Base-by-base conservation (phyloP, 1,140 invertebrate genomes). In the Magallana angulata region DNA sequence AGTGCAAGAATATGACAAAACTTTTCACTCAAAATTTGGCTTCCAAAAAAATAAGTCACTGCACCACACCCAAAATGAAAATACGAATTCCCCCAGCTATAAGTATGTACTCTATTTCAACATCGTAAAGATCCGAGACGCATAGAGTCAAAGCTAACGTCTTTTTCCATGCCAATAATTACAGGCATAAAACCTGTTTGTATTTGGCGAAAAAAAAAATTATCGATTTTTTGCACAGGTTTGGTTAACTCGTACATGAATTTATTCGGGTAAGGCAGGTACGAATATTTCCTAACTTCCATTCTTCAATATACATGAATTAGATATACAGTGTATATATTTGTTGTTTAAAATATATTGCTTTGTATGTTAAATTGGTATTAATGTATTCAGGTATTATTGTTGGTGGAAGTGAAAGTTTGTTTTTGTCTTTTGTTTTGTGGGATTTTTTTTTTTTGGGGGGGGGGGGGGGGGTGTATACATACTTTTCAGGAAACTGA, bases 161-260 rank as follows among this genome's bases (percentile, higher is more conserved):
- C 36, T 30, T 30, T 71, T n/a, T 71, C 60, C 12, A 76, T 30
- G 36, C 30, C 68, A 2, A 68, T 30, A 2, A 68, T 0, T 2
- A 7, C 1, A 16, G 60, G 16, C 8, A 18, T 7, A 76, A 76
- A 76, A 76, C 68, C 68, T 30, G 68, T 76, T 76, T 76, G 36
- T 76, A 76, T 76, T 76, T 76, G 68, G 68, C 68, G 68, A 76
- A 71, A 71, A 48, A 24, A 71, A 24, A 30, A 30, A 24, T 30
- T 76, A 76, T 76, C 36, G 68, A 76, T 76, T 76, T 76, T 18
- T 8, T 76, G n/a, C 9, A 2, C 3, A 48, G 2, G 8, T 18
- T 71, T 71, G 0, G 68, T 76, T 76, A 76, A 76, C 68, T 30
- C 68, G 1, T 76, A 30, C 24, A 24, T 48, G 24, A 30, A 4